These are phyloP conservation scores for Rugalucina vietnamica DNA, from an alignment of 2,888 invertebrate species.

Conservation along the genomic window DNA sequence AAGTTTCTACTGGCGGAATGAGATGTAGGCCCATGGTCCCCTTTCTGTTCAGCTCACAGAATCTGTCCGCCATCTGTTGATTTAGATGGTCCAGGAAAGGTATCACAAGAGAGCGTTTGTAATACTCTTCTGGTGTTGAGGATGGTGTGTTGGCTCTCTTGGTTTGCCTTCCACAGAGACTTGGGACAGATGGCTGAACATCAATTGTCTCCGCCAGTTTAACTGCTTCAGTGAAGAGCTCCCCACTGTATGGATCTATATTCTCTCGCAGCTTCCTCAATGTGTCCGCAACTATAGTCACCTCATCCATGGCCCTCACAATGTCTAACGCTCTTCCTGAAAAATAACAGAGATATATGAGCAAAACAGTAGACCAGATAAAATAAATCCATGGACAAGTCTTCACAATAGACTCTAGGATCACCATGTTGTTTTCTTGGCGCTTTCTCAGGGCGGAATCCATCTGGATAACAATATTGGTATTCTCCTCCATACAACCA, in stretches of 20 bases:
- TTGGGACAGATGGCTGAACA: not conserved
- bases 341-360: too few relatives aligned
- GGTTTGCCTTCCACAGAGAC: not conserved
- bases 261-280: not conserved
- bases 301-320: not conserved
- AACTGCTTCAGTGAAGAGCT: not conserved
- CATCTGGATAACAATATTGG: too few relatives aligned
- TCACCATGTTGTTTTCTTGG: not conserved
- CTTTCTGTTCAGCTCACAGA: not conserved
- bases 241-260: not conserved
- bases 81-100: not conserved
- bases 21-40: not conserved
- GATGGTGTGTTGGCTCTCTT: not conserved
- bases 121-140: not conserved
- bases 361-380: too few relatives aligned
- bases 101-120: not conserved
- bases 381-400: too few relatives aligned
- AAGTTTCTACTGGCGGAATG: not conserved
- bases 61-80: not conserved
- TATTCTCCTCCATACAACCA: too few relatives aligned
- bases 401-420: conserved; percentile 10
- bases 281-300: not conserved
- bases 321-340: not conserved
- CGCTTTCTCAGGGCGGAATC: not conserved
- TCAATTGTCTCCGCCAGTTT: not conserved